These are phyloP conservation scores for Heliothis subflexa DNA, from an alignment of 1,140 invertebrate genomes.

Conservation along the genomic window DNA sequence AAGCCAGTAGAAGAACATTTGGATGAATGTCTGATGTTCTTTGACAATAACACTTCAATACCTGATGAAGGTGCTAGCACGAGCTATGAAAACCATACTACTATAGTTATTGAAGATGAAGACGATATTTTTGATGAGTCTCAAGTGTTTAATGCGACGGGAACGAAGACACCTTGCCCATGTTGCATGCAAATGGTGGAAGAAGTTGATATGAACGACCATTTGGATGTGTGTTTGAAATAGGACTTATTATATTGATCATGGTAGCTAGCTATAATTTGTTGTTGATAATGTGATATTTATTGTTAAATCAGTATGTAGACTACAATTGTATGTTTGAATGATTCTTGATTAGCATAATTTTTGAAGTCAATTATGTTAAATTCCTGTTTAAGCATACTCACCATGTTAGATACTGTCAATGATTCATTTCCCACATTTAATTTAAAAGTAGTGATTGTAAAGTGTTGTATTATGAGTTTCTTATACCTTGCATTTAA, in stretches of 20 bases:
- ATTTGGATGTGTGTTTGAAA: conserved; percentile 76
- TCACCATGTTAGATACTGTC: too few relatives aligned
- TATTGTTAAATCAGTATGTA: too few relatives aligned
- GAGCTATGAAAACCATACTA: conserved; percentile 59
- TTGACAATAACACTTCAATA: conserved; percentile 65
- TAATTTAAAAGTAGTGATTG: too few relatives aligned
- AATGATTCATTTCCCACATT: too few relatives aligned
- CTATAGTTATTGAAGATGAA: conserved; percentile 72
- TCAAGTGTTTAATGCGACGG: conserved; percentile 70
- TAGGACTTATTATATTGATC: not conserved
- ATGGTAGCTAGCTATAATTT: not conserved
- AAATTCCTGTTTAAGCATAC: too few relatives aligned
- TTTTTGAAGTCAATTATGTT: too few relatives aligned
- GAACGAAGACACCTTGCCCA: conserved; percentile 82
- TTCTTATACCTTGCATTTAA: conserved; percentile 32
- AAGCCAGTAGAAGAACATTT: conserved; percentile 88
- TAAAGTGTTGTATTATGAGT: conserved; percentile 24
- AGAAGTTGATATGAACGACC: conserved; percentile 75
- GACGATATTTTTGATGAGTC: conserved; percentile 75
- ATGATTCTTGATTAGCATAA: too few relatives aligned
- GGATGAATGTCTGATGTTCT: conserved; percentile 87
- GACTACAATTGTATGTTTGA: too few relatives aligned
- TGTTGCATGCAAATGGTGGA: conserved; percentile 82
- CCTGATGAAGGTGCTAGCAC: conserved; percentile 66
- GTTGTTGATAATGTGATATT: too few relatives aligned